Percentiles rank a stretch among this genome's conserved stretches.
Conservation (phyloP, 2,113 vertebrate genomes). For the Thamnaconus septentrionalis region DNA sequence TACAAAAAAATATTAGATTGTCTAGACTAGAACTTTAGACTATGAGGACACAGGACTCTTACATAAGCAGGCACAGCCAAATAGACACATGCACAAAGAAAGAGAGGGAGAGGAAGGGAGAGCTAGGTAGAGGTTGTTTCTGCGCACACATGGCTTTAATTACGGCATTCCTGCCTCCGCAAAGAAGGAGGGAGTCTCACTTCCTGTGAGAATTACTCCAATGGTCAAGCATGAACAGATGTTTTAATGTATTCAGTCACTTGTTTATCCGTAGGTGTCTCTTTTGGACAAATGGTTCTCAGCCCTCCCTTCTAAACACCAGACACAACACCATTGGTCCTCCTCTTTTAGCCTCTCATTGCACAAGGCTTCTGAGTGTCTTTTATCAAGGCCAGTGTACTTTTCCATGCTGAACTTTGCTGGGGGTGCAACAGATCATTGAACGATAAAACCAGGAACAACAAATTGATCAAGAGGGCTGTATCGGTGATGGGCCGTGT, state of each 20-base stretch:
- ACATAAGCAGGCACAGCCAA: slow-evolving; percentile 28
- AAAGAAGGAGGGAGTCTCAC: slow-evolving; percentile 51
- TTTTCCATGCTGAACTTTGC: no score
- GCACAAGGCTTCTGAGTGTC: background rate
- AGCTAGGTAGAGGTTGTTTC: slow-evolving; percentile 40
- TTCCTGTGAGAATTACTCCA: slow-evolving; percentile 70
- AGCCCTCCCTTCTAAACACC: slow-evolving; percentile 14
- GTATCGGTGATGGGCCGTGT: no score
- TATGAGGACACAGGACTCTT: slow-evolving; percentile 16
- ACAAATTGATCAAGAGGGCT: no score
- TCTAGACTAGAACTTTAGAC: background rate
- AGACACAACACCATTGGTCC: slow-evolving; percentile 34
- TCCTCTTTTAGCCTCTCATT: background rate
- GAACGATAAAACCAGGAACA: no score
- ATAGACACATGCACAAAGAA: background rate
- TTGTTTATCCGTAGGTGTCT: slow-evolving; percentile 59
- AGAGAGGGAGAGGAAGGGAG: slow-evolving; percentile 2
- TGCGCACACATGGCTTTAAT: slow-evolving; percentile 74
- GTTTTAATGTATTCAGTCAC: slow-evolving; percentile 56
- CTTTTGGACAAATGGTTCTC: slow-evolving; percentile 32
- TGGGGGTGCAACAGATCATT: no score
- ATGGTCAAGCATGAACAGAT: slow-evolving; percentile 68
- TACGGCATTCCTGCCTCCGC: slow-evolving; percentile 70
- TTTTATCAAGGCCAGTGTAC: no score
- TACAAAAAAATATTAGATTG: no score